These are phyloP conservation scores for Peromyscus leucopus DNA, from an alignment of 2,113 vertebrate species.

Conservation along the genomic window DNA sequence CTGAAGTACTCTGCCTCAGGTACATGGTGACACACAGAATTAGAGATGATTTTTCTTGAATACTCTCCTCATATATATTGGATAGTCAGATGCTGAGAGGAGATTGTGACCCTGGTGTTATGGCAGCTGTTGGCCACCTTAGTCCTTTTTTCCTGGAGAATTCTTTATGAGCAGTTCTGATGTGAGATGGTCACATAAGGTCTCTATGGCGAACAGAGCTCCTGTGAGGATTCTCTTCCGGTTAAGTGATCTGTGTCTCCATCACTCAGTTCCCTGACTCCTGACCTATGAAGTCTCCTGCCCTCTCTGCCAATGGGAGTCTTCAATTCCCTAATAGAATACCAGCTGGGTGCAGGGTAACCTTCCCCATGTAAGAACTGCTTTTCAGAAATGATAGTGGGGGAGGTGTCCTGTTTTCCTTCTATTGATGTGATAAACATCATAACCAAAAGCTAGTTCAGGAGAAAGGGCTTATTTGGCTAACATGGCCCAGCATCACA, in stretches of 20 bases:
- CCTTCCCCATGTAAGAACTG: conserved; percentile 93
- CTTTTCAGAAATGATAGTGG: conserved; percentile 98
- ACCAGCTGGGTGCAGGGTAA: conserved; percentile 95
- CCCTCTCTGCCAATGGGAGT: conserved; percentile 94
- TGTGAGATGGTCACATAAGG: conserved; percentile 95
- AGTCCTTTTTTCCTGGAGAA: conserved; percentile 93
- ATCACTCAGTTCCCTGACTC: conserved; percentile 93
- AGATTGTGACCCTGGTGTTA: conserved; percentile 80
- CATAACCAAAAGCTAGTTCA: background rate
- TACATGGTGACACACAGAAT: background rate
- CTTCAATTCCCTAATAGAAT: conserved; percentile 93
- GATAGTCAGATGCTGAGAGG: conserved; percentile 95
- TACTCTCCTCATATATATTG: conserved; percentile 94
- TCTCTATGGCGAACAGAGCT: conserved; percentile 95
- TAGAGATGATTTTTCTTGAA: conserved; percentile 89
- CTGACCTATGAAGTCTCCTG: conserved; percentile 92
- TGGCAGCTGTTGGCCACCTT: conserved; percentile 96
- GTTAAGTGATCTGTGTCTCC: conserved; percentile 94
- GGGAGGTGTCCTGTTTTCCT: conserved; percentile 87
- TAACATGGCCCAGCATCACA: background rate
- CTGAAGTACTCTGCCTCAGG: background rate
- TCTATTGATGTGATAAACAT: background rate
- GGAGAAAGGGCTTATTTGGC: background rate
- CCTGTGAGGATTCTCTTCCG: conserved; percentile 96
- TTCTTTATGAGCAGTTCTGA: conserved; percentile 93